phyloP scores from a whole-genome alignment of 2,113 vertebrate species.

The Miniopterus natalensis region DNA sequence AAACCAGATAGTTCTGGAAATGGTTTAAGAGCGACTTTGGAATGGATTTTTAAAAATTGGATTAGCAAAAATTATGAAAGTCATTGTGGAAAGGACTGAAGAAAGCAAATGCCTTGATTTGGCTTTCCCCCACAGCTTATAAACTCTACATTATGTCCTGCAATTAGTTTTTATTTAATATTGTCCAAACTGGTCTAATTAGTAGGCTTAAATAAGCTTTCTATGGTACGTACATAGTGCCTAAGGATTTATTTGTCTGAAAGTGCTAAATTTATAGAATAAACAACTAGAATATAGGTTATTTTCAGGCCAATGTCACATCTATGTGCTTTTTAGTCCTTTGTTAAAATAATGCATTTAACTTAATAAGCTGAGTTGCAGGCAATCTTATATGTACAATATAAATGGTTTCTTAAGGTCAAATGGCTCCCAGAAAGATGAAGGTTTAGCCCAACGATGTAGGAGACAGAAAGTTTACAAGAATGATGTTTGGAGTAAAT shows the following conservation, averaged over 20 bases:
- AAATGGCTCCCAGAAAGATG: not conserved
- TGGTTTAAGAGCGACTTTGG: slow-evolving; percentile 38
- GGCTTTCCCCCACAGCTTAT: not conserved
- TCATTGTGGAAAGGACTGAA: not conserved
- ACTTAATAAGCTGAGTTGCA: not conserved
- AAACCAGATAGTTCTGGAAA: slow-evolving; percentile 43
- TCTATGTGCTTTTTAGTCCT: not conserved
- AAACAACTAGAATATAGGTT: not conserved
- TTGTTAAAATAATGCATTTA: slow-evolving; percentile 26
- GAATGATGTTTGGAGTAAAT: not conserved
- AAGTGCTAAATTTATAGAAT: not conserved
- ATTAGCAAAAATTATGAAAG: slow-evolving; percentile 21
- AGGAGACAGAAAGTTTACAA: not conserved
- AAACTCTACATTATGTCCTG: slow-evolving; percentile 32
- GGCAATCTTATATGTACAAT: not conserved
- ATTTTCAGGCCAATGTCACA: not conserved
- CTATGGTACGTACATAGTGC: not conserved
- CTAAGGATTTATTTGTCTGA: not conserved
- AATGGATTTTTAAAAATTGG: slow-evolving; percentile 18
- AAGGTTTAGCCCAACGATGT: not conserved
- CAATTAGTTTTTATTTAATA: not conserved
- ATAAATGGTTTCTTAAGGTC: not conserved
- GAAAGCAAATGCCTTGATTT: not conserved
- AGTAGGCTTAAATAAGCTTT: not conserved
- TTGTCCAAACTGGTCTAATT: not conserved